A percentile compares a stretch with the other conserved stretches of the same genome.
phyloP scores from a whole-genome alignment of 2,888 invertebrate genomes.

The Agrilus biguttatus region DNA sequence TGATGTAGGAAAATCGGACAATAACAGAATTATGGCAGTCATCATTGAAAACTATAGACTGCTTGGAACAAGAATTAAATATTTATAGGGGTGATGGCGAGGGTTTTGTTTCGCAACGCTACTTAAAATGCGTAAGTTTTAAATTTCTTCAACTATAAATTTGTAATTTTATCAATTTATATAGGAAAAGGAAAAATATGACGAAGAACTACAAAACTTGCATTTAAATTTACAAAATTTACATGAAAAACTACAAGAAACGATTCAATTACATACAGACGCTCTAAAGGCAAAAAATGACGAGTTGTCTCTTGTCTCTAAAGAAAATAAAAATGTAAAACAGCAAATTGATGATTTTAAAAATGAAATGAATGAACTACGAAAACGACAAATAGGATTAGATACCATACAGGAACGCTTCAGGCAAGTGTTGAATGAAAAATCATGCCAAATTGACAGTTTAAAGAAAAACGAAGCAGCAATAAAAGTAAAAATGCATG shows the following conservation, averaged over 20 bases:
- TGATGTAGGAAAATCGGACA: slow-evolving; percentile 47
- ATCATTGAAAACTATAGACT: slow-evolving; percentile 48
- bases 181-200: slow-evolving; percentile 34
- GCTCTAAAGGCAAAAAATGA: slow-evolving; percentile 9
- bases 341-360: slow-evolving; percentile 22
- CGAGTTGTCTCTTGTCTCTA: slow-evolving; percentile 30
- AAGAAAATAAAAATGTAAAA: slow-evolving; percentile 26
- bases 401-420: slow-evolving; percentile 21
- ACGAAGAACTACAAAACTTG: slow-evolving; percentile 38
- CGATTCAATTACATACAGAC: slow-evolving; percentile 10
- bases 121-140: too few relatives aligned
- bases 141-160: too few relatives aligned
- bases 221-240: slow-evolving; percentile 34
- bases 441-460: slow-evolving; percentile 27
- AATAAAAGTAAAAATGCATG: slow-evolving; percentile 39
- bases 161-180: slow-evolving; percentile 5
- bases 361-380: slow-evolving; percentile 33
- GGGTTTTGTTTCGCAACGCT: slow-evolving; percentile 20
- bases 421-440: slow-evolving; percentile 29
- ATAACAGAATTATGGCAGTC: slow-evolving; percentile 51
- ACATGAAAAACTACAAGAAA: slow-evolving; percentile 10
- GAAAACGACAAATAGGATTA: slow-evolving; percentile 26
- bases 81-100: slow-evolving; percentile 29
- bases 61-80: slow-evolving; percentile 51
- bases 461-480: slow-evolving; percentile 32